phyloP scores from a whole-genome alignment of 2,797 vertebrate genomes.

The Chlorospingus flavigularis region DNA sequence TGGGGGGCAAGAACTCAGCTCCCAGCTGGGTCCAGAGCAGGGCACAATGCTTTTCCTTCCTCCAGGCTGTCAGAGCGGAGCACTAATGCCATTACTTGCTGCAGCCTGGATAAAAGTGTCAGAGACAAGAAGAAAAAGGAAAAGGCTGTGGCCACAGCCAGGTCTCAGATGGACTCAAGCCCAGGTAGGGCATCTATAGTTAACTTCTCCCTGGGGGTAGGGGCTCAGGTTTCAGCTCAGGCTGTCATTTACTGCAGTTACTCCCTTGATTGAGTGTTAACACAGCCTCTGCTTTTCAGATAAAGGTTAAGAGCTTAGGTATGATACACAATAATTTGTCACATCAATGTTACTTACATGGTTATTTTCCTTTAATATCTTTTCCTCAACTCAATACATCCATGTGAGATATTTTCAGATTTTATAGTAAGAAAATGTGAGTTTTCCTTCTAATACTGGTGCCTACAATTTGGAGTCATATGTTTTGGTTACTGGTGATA shows the following conservation, averaged over 20 bases:
- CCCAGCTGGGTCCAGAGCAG: not conserved
- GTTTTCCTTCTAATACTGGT: not conserved
- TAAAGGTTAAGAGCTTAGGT: not conserved
- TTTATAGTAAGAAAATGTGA: not conserved
- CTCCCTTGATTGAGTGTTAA: not conserved
- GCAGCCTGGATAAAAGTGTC: not conserved
- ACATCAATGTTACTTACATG: not conserved
- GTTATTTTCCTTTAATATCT: not conserved
- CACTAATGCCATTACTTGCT: not conserved
- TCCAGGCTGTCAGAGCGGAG: not conserved
- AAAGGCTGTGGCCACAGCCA: not conserved
- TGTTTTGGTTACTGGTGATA: not conserved
- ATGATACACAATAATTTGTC: not conserved
- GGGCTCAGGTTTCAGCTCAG: not conserved
- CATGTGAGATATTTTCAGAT: not conserved
- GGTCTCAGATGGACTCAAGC: not conserved
- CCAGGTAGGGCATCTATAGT: not conserved
- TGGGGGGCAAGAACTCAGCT: not conserved
- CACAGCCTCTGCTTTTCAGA: not conserved
- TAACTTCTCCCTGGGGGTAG: not conserved
- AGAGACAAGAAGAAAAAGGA: not conserved
- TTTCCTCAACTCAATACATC: not conserved
- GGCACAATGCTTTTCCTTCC: not conserved
- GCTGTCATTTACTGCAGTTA: not conserved
- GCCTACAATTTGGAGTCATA: not conserved